Conservation (phyloP, 2,797 vertebrate species). For the Acanthornis magna region DNA sequence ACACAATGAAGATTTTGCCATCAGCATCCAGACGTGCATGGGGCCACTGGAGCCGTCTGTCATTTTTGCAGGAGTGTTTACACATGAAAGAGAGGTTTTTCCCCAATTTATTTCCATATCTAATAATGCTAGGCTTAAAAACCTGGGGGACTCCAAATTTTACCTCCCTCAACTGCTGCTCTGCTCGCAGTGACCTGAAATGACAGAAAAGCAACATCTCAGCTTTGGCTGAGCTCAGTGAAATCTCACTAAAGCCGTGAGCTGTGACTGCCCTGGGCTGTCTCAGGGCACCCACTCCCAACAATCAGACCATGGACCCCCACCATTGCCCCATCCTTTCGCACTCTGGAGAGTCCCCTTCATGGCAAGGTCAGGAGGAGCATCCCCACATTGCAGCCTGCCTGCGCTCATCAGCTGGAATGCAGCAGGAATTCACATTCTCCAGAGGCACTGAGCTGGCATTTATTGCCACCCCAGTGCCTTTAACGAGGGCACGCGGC, state of each 20-base stretch:
- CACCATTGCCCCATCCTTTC: no score
- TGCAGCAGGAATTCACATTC: not conserved
- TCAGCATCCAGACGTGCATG: not conserved
- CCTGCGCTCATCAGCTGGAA: not conserved
- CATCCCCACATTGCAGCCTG: not conserved
- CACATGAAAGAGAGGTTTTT: not conserved
- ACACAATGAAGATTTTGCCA: not conserved
- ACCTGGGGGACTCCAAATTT: not conserved
- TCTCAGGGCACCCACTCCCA: not conserved
- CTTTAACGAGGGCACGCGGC: rapidly evolving
- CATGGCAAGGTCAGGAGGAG: not conserved
- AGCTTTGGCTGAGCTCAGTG: not conserved
- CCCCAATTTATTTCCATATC: not conserved
- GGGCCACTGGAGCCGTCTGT: not conserved
- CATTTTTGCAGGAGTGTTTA: not conserved
- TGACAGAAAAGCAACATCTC: not conserved
- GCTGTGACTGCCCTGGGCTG: not conserved
- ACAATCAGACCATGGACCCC: rapidly evolving
- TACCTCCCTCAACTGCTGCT: no score
- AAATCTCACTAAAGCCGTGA: rapidly evolving
- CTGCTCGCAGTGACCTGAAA: not conserved
- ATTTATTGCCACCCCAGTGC: rapidly evolving
- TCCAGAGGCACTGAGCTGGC: not conserved
- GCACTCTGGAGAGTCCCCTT: no score
- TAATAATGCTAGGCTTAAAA: not conserved